Conservation (phyloP, 2,888 invertebrate species). For the Tipula confusa region DNA sequence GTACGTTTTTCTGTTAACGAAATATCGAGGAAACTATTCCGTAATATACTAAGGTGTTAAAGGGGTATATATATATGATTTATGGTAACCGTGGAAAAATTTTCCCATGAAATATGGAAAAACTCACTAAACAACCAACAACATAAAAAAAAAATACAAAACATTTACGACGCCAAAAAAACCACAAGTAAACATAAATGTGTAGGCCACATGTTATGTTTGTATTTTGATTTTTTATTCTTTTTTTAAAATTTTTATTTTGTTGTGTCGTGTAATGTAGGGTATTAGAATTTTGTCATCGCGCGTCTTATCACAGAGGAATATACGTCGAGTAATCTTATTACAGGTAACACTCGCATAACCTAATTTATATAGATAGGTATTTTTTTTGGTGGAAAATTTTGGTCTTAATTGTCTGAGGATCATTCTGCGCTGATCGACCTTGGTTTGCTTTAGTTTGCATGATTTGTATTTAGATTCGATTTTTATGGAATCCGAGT, state of each 20-base stretch:
- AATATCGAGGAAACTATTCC: neutral
- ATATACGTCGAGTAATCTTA: too few relatives aligned
- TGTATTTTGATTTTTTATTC: neutral
- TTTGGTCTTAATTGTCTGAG: too few relatives aligned
- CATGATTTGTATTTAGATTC: too few relatives aligned
- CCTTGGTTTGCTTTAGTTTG: too few relatives aligned
- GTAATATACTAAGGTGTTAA: neutral
- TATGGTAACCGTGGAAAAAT: neutral
- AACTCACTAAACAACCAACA: neutral
- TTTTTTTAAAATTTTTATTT: neutral
- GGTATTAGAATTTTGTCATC: slow-evolving; percentile 13
- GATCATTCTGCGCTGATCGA: too few relatives aligned
- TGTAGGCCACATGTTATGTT: neutral
- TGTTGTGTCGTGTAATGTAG: neutral
- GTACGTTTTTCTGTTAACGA: neutral
- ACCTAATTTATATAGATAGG: too few relatives aligned
- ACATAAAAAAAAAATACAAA: neutral
- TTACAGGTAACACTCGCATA: too few relatives aligned
- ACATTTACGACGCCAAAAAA: slow-evolving; percentile 15
- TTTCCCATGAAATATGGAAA: neutral
- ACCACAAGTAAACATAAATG: slow-evolving; percentile 9
- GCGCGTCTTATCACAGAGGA: neutral
- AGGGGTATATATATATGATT: neutral
- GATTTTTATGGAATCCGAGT: too few relatives aligned
- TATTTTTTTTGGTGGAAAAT: too few relatives aligned